These are phyloP conservation scores for Thrips palmi DNA, from an alignment of 1,140 invertebrate genomes.

Conservation along the genomic window DNA sequence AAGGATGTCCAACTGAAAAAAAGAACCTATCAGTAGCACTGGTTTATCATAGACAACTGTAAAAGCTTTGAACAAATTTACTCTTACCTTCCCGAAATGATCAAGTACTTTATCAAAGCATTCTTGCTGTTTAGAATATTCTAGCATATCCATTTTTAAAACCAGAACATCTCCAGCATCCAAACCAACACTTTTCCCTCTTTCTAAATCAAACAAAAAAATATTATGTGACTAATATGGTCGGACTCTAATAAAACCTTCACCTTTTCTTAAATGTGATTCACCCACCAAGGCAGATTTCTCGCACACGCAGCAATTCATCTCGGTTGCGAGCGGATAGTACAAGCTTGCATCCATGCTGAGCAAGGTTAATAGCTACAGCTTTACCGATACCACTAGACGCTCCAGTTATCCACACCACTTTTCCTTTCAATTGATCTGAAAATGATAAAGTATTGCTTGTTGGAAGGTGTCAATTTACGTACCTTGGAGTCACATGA, in stretches of 20 bases:
- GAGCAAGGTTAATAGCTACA: slow-evolving; percentile 51
- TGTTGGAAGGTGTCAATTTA: not conserved
- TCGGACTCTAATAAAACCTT: slow-evolving; percentile 1
- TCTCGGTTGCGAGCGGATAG: slow-evolving; percentile 51
- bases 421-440: slow-evolving; percentile 46
- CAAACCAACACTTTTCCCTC: slow-evolving; percentile 20
- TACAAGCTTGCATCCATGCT: slow-evolving; percentile 46
- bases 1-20: slow-evolving; percentile 47
- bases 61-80: slow-evolving; percentile 5
- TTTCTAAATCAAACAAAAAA: slow-evolving; percentile 3
- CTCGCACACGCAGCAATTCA: slow-evolving; percentile 58
- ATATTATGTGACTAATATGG: not conserved
- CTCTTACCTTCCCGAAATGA: slow-evolving; percentile 47
- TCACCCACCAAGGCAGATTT: slow-evolving; percentile 39
- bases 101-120: slow-evolving; percentile 41
- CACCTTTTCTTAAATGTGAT: slow-evolving; percentile 12
- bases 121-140: slow-evolving; percentile 38
- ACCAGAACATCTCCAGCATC: slow-evolving; percentile 43
- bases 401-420: slow-evolving; percentile 73
- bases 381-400: slow-evolving; percentile 77
- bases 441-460: slow-evolving; percentile 9
- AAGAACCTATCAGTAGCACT: slow-evolving; percentile 8
- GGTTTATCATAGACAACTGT: not conserved
- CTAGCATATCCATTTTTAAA: slow-evolving; percentile 48
- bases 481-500: not conserved